Evolutionary conservation across 1,140 invertebrate species (phyloP), one percentile per base, ranked within the genome.

Genomic region (Drosophila ohnishii): DNA sequence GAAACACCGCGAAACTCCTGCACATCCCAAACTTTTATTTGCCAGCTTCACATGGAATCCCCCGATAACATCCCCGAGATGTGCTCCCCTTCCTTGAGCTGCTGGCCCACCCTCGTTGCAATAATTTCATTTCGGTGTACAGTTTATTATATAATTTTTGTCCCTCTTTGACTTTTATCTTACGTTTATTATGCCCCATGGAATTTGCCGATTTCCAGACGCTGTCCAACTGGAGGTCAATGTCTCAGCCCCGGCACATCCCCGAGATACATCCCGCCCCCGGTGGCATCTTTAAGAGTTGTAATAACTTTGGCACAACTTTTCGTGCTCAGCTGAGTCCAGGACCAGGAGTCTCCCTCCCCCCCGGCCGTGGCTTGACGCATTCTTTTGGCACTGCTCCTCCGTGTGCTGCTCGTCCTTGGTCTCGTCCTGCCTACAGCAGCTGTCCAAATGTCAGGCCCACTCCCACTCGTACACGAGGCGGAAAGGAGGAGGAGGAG

Each of bases 71-170:
- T 28, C 57, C 16, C 47, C 13, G 22, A 19, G 35, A 45, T 13
- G 25, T 0, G 25, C 25, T 11, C n/a, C 14, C 37, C 10, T 4
- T 22, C 22, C 5, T 42, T 8, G 2, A 2, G 1, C 2, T 14
- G 40, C 2, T 14, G 40, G 39, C 0, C 53, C 61, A 74, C 47
- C 62, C 71, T 67, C 39, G 39, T 48, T 53, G 61, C 76, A 87
- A 88, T 87, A 83, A 88, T 87, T 87, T 83, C 75, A 87, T 81
- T 88, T 87, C 53, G 72, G 42, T 77, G 84, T 71, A 85, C 78
- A 89, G 80, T 89, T 89, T 85, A 89, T 88, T 89, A 89, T 89
- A 85, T 89, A 89, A 89, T 89, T 89, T 80, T 85, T 89, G 85
- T 89, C 85, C 85, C 86, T 89, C 80, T 82, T 89, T 89, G 85